A percentile compares a stretch with the other conserved stretches of the same genome.
Conservation (phyloP, 2,797 vertebrate genomes). For the Cygnus olor region DNA sequence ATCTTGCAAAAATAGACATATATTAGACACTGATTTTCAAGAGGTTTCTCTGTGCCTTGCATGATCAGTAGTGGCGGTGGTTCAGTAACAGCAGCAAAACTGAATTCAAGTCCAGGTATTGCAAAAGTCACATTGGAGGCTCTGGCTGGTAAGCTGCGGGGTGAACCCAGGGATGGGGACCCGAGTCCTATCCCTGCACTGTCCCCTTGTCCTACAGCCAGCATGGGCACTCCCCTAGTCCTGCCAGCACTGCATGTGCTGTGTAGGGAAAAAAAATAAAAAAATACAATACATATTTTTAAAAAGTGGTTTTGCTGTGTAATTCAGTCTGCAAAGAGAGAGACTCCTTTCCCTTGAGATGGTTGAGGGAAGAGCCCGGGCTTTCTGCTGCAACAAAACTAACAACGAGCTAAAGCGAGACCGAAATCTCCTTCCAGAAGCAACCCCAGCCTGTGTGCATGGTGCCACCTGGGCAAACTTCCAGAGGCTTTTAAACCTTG, state of each 20-base stretch:
- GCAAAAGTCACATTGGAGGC: not conserved
- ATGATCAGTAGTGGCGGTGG: not conserved
- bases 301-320: not conserved
- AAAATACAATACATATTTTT: not conserved
- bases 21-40: not conserved
- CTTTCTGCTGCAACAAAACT: not conserved
- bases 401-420: not conserved
- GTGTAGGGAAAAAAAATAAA: not conserved
- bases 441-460: too few species aligned
- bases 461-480: not conserved
- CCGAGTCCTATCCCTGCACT: not conserved
- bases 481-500: not conserved
- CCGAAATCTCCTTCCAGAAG: not conserved
- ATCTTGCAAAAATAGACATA: not conserved
- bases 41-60: not conserved
- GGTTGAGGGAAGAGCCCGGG: not conserved
- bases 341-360: not conserved
- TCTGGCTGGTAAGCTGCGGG: not conserved
- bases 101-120: not conserved
- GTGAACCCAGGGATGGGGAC: not conserved
- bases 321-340: not conserved
- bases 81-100: not conserved
- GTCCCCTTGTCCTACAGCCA: not conserved
- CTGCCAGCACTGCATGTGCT: not conserved
- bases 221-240: rapidly evolving